Conservation (phyloP, 2,113 vertebrate genomes). For the Hydrochoerus hydrochaeris region DNA sequence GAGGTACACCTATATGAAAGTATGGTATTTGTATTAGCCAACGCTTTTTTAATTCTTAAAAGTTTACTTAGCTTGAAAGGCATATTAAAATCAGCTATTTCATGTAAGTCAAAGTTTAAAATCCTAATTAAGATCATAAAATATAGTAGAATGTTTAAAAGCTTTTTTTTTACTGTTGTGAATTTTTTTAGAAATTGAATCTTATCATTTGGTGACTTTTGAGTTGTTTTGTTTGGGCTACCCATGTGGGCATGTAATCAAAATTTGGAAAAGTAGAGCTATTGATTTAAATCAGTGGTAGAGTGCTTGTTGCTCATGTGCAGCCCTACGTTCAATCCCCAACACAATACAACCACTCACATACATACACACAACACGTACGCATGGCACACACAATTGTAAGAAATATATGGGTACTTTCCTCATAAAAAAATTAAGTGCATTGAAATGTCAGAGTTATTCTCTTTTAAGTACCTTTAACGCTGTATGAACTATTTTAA, state of each 20-base stretch:
- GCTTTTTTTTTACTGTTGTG: neutral
- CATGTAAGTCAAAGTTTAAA: constrained; percentile 36
- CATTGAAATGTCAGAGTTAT: neutral
- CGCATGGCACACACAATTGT: neutral
- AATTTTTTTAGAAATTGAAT: constrained; percentile 27
- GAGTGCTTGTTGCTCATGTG: neutral
- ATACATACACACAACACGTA: neutral
- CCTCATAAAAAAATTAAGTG: neutral
- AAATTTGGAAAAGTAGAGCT: neutral
- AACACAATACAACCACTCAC: neutral
- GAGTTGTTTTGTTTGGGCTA: neutral
- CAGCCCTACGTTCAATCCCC: neutral
- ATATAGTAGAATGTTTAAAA: constrained; percentile 32
- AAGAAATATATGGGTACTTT: constrained; percentile 39
- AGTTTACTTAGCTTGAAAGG: constrained; percentile 30
- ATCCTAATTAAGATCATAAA: constrained; percentile 3
- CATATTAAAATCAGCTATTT: neutral
- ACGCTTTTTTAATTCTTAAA: constrained; percentile 53
- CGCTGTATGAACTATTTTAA: constrained; percentile 26
- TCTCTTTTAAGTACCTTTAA: constrained; percentile 48
- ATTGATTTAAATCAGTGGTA: neutral
- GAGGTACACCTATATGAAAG: neutral
- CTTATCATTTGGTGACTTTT: neutral
- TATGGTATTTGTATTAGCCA: neutral
- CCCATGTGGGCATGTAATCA: neutral